Base-by-base conservation (phyloP, 2,113 vertebrate genomes). In the Origma solitaria region DNA sequence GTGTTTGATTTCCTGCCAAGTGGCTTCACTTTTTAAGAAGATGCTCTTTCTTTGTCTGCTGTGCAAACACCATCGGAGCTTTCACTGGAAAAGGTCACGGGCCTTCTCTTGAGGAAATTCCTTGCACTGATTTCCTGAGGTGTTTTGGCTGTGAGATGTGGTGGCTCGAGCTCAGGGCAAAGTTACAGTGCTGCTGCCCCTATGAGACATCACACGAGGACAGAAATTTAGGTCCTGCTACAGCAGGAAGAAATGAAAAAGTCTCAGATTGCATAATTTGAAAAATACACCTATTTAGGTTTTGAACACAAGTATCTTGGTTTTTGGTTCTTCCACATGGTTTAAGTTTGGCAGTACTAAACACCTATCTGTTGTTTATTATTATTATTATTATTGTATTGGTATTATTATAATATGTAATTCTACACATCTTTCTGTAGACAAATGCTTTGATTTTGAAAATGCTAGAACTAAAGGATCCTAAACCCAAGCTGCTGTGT, bases 41-140 rank as follows among this genome's bases (percentile, higher is more conserved):
- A 88, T 82, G 86, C 65, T 94, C 57, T 68, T 91, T 79, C 80
- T 90, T 73, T 86, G 88, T 81, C 86, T 75, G 2, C 94, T 80
- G 68, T 71, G 85, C 82, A 94, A 94, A 92, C 88, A 66, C 40
- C 64, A 15, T 6, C 3, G 0, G 51, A 77, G 82, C 92, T 92
- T 86, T 77, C 94, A 62, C 84, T 87, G 81, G 10, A 40, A 91
- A 87, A 89, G 85, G 86, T 90, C 86, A 83, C 0, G 0, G 68
- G 75, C n/a, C 56, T 73, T 66, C 70, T 47, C 71, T n/a, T 28
- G 20, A 73, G 79, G 64, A 45, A 70, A 33, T 73, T 73, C 56
- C 64, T 58, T 54, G 66, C 76, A 45, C 5, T 71, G 71, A 22
- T 78, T 93, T 90, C 68, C 80, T 83, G 66, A 72, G 38, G 44